These are phyloP conservation scores for Amphipyra tragopoginis DNA, from an alignment of 2,888 invertebrate species.

Conservation along the genomic window DNA sequence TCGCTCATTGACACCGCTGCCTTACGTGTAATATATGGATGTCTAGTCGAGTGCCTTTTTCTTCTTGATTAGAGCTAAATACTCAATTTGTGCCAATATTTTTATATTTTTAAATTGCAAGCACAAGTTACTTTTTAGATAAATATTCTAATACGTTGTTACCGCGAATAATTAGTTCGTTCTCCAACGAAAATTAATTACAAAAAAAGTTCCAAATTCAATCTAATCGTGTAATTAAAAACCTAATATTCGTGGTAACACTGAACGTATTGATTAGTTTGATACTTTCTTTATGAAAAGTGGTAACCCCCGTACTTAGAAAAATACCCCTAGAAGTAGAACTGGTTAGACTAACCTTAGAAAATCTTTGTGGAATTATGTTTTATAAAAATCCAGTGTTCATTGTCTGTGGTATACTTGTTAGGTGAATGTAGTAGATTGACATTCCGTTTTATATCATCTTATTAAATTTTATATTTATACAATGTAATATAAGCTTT, in stretches of 20 bases:
- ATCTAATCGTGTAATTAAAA: not conserved
- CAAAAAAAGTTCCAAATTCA: not conserved
- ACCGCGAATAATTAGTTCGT: constrained; percentile 26
- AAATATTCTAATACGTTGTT: constrained; percentile 46
- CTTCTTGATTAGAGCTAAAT: constrained; percentile 70
- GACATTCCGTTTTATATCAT: constrained; percentile 71
- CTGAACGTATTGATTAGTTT: constrained; percentile 24
- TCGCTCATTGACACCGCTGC: constrained; percentile 1
- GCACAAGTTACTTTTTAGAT: constrained; percentile 60
- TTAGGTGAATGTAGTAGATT: constrained; percentile 61
- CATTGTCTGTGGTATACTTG: constrained; percentile 75
- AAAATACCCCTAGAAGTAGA: constrained; percentile 26
- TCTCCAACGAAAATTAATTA: constrained; percentile 1
- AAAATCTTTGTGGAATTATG: constrained; percentile 44
- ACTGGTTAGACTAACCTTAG: constrained; percentile 31
- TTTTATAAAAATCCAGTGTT: constrained; percentile 71
- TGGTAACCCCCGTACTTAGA: constrained; percentile 45
- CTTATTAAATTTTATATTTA: constrained; percentile 60
- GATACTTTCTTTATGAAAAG: constrained; percentile 30
- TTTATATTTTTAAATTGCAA: constrained; percentile 64
- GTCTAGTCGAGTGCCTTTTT: constrained; percentile 67
- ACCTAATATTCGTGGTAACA: constrained; percentile 34
- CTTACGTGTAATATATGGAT: constrained; percentile 46
- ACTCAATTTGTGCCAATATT: constrained; percentile 83
- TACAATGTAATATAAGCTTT: constrained; percentile 63